Base-by-base conservation (phyloP, 2,797 vertebrate genomes). In the Etheostoma nigrum region DNA sequence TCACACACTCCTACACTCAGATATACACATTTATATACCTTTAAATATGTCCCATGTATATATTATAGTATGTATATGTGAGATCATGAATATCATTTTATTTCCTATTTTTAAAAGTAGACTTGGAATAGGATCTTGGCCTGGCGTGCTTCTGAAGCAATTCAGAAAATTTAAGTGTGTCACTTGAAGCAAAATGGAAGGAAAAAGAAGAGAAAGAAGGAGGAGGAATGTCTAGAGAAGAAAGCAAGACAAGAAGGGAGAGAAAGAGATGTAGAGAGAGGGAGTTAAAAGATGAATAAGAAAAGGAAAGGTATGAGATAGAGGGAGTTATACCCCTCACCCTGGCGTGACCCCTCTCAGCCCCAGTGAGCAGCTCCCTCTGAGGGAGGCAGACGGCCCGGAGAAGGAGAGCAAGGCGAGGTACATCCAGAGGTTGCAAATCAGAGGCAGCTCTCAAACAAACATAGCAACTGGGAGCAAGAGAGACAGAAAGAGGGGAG, bases 261-360 rank as follows among this genome's bases (percentile, higher is more conserved):
- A 61, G 48, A 70, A n/a, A 73, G 64, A 61, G 15, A 44, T 19
- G 44, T 10, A 33, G 2, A 67, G 11, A 70, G 36, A 69, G 55
- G 11, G 61, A 82, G 57, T 72, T 48, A 53, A 84, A 67, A 40
- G 61, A 75, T 47, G 72, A 80, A 70, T 79, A 64, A 72, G 78
- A 55, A 80, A 82, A 81, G 76, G 67, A 60, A 48, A 51, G 73
- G 82, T 67, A 80, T 81, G 86, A 88, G 82, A 89, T 74, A 79
- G 75, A 73, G 74, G 88, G 90, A 85, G 90, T 93, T 92, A 95
- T 94, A 93, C 92, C 86, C 86, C 87, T 95, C 93, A 95, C 94
- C 94, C 92, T 85, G 89, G 86, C 83, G 30, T 94, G 93, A 95
- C 93, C 94, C 88, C 84, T 86, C 86, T 86, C 84, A 88, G 89